Percentiles rank a stretch among this genome's conserved stretches.
These are phyloP conservation scores for Resseliella maxima DNA, from an alignment of 2,888 invertebrate genomes.

Conservation along the genomic window DNA sequence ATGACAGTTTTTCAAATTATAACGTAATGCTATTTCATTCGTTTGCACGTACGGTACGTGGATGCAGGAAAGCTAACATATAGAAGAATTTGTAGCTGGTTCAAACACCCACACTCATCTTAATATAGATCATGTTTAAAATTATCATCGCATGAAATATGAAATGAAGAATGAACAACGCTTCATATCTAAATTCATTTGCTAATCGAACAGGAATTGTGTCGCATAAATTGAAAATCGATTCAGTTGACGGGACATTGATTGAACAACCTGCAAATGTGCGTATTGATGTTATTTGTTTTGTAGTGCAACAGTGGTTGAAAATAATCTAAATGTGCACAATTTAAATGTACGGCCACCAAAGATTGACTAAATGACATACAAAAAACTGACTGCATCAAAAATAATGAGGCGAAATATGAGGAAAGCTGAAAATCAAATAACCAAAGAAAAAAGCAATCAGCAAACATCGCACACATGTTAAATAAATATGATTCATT, in stretches of 20 bases:
- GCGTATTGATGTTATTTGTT: no score
- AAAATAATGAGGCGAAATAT: constrained; percentile 24
- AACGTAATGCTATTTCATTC: background rate
- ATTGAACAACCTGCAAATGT: background rate
- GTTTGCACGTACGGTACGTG: background rate
- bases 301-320: no score
- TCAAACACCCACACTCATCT: constrained; percentile 26
- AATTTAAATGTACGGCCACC: no score
- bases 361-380: no score
- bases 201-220: constrained; percentile 39
- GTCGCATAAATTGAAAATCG: background rate
- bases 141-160: constrained; percentile 40
- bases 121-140: constrained; percentile 53
- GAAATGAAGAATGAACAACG: constrained; percentile 25
- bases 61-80: background rate
- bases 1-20: background rate
- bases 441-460: background rate
- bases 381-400: constrained; percentile 39
- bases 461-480: background rate
- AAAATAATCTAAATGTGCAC: no score
- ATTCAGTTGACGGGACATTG: background rate
- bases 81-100: constrained; percentile 28
- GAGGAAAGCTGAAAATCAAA: constrained; percentile 24
- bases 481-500: constrained; percentile 36
- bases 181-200: constrained; percentile 3